phyloP scores from a whole-genome alignment of 2,888 invertebrate species.

The Phaedon cochleariae region DNA sequence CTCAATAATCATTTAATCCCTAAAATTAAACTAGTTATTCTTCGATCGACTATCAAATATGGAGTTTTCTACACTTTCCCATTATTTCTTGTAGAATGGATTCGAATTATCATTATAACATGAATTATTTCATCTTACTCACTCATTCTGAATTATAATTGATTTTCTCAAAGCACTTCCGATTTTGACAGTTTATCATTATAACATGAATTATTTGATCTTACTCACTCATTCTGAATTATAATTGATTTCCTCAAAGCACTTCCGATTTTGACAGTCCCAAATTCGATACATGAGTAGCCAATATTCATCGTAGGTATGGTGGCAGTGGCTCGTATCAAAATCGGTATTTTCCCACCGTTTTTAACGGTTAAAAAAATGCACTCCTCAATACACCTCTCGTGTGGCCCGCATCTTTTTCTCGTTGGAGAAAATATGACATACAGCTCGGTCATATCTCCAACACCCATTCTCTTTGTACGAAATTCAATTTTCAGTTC shows the following conservation, averaged over 20 bases:
- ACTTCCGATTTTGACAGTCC: constrained; percentile 68
- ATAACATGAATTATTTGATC: no score
- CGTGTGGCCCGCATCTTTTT: constrained; percentile 61
- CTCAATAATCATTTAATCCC: no score
- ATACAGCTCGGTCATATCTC: constrained; percentile 64
- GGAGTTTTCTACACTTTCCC: background rate
- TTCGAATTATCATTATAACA: no score
- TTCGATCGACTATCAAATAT: no score
- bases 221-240: constrained; percentile 68
- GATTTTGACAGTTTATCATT: constrained; percentile 67
- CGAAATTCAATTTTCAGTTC: constrained; percentile 56
- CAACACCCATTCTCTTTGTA: constrained; percentile 62
- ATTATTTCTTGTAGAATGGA: no score
- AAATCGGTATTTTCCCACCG: constrained; percentile 69
- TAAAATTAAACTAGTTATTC: no score
- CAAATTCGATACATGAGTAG: constrained; percentile 64
- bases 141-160: constrained; percentile 69
- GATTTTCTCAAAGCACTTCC: constrained; percentile 67
- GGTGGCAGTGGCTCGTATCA: constrained; percentile 67
- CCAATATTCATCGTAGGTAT: constrained; percentile 66
- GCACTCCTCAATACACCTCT: constrained; percentile 53
- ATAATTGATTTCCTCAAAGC: constrained; percentile 66
- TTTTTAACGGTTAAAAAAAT: constrained; percentile 61
- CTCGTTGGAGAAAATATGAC: constrained; percentile 66
- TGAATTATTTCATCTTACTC: no score